phyloP scores from a whole-genome alignment of 64 coral and sea anemone genomes.

The Montipora capricornis region DNA sequence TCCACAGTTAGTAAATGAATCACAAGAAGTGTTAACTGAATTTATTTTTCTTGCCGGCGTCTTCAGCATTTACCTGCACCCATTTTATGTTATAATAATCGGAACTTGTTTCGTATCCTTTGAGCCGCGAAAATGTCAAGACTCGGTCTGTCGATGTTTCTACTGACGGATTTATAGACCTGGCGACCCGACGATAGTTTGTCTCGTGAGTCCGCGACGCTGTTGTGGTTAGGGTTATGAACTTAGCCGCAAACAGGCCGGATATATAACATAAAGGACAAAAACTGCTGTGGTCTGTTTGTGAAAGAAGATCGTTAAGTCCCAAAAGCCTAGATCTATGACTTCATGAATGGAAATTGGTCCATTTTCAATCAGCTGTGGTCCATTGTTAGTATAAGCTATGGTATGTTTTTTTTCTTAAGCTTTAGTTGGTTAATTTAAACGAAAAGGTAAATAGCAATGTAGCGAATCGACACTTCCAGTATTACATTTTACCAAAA shows the following conservation, averaged over 20 bases:
- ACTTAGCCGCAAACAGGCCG: too few relatives aligned
- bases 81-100: neutral
- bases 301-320: too few relatives aligned
- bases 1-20: neutral
- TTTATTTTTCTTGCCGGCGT: neutral
- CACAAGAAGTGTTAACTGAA: neutral
- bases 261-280: too few relatives aligned
- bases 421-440: too few relatives aligned
- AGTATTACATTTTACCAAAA: neutral
- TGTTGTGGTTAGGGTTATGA: too few relatives aligned
- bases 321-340: neutral
- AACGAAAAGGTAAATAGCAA: too few relatives aligned
- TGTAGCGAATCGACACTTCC: neutral
- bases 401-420: too few relatives aligned
- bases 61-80: constrained; percentile 3
- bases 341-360: neutral
- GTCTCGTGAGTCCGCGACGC: neutral
- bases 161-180: too few relatives aligned
- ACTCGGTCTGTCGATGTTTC: neutral
- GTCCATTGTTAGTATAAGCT: neutral
- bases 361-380: neutral
- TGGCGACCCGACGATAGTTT: neutral
- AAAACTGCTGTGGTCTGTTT: too few relatives aligned
- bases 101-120: neutral
- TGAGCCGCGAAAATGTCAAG: neutral